Percentiles rank a stretch among this genome's conserved stretches.
These are phyloP conservation scores for Plusia festucae DNA, from an alignment of 2,888 invertebrate genomes.

Conservation along the genomic window DNA sequence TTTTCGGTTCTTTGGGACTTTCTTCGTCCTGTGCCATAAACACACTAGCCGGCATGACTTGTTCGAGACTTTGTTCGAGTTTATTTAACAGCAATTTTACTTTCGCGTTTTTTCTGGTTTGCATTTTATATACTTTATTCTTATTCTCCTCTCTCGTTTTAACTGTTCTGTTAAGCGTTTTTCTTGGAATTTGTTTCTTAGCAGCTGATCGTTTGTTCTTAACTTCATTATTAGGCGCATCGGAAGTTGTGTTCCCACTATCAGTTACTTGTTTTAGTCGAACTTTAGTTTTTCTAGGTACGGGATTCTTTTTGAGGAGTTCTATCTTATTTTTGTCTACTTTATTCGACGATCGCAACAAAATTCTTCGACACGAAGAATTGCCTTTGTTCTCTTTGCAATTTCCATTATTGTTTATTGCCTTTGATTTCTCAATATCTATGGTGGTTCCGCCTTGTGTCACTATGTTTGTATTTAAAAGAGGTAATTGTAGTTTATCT, in stretches of 20 bases:
- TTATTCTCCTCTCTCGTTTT: conserved; percentile 29
- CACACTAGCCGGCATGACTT: background rate
- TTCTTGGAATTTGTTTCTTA: conserved; percentile 29
- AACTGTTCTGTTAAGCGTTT: conserved; percentile 27
- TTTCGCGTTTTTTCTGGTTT: conserved; percentile 32
- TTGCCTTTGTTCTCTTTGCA: conserved; percentile 65
- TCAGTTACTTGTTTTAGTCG: conserved; percentile 35
- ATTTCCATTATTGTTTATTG: conserved; percentile 48
- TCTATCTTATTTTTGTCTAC: conserved; percentile 35
- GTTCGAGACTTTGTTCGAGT: background rate
- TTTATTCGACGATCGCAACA: conserved; percentile 72
- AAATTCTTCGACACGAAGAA: conserved; percentile 61
- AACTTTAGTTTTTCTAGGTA: conserved; percentile 44
- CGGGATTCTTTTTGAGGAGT: conserved; percentile 18
- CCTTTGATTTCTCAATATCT: conserved; percentile 12
- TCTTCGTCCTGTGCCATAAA: conserved; percentile 64
- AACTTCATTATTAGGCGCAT: conserved; percentile 12
- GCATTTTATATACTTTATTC: conserved; percentile 38
- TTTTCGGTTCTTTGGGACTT: conserved; percentile 62
- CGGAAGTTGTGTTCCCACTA: conserved; percentile 9
- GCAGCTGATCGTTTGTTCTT: conserved; percentile 16
- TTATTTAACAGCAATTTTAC: background rate
- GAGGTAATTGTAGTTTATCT: conserved; percentile 1
- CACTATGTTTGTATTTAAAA: conserved; percentile 19
- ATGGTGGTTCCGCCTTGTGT: conserved; percentile 10